Base-by-base conservation (phyloP, 2,888 invertebrate genomes). In the Drosophila conformis region DNA sequence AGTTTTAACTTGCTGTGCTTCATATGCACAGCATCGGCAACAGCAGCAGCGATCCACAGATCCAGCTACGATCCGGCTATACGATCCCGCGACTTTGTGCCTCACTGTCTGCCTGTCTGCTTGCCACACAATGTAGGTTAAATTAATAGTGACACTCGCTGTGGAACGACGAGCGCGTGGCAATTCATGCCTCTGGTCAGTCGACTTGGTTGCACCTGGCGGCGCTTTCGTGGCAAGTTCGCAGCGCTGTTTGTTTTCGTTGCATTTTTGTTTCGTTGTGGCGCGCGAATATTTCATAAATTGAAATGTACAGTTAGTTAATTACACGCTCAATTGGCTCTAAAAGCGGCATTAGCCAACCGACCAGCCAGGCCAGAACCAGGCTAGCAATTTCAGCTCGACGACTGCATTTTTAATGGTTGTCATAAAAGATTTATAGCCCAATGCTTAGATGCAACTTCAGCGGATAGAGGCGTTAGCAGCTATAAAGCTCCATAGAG, bases 71-170 rank as follows among this genome's bases (percentile, higher is more conserved):
- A 73, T 67, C 73, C 31, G 15, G 48, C 51, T n/a, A 60, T 53
- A 2, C 62, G 54, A 63, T 65, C 62, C 49, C 33, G 40, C 27
- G 38, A 56, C 29, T 38, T 27, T 54, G 8, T 54, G 21, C 31
- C 46, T 46, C 46, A 46, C 46, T 25, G 21, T 46, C 46, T 46
- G 46, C n/a, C 57, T 59, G 46, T 25, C 59, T 64, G 57, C 31
- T 52, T 61, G 72, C 62, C 57, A 15, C 80, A 78, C 83, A 83
- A 83, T 84, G 72, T 89, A 89, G 91, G 91, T 90, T 91, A 90
- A 91, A 91, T 91, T 87, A 91, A 91, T 91, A 91, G 91, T 86
- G 91, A 91, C 91, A 90, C 91, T 79, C 61, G 81, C 68, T 69
- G 38, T 59, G 64, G 60, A 69, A 60, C 40, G 38, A 7, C 18